Percentiles rank a stretch among this genome's conserved stretches.
Conservation (phyloP, 1,140 invertebrate genomes). For the Habropoda laboriosa region DNA sequence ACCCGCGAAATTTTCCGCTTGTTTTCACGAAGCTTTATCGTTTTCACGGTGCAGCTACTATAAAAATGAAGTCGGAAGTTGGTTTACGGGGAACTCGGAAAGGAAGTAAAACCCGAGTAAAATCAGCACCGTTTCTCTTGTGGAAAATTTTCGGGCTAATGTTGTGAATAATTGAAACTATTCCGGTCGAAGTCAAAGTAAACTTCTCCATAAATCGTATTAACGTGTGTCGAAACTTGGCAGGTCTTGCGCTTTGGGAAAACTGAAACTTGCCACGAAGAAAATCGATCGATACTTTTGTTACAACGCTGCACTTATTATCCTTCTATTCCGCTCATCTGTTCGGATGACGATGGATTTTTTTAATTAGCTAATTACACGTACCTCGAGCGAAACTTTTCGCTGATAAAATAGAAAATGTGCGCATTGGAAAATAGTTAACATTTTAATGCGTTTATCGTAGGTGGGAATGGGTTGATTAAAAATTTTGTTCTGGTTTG, state of each 20-base stretch:
- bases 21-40: too few species aligned
- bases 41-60: background rate
- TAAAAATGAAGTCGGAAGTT: background rate
- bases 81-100: background rate
- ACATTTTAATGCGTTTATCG: too few species aligned
- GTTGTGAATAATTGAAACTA: slow-evolving; percentile 11
- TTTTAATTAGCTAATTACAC: too few species aligned
- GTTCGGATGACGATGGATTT: too few species aligned
- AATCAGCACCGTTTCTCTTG: background rate
- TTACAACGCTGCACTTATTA: background rate
- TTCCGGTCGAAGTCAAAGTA: background rate
- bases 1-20: too few species aligned
- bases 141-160: background rate
- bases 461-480: too few species aligned
- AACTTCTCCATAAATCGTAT: background rate
- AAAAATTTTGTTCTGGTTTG: too few species aligned
- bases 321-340: too few species aligned
- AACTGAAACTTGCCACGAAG: background rate
- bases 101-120: background rate
- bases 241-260: too few species aligned
- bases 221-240: background rate
- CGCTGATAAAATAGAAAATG: too few species aligned
- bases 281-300: background rate
- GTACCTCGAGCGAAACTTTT: too few species aligned
- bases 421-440: too few species aligned